phyloP scores from a whole-genome alignment of 2,113 vertebrate genomes.

The Siniperca chuatsi region DNA sequence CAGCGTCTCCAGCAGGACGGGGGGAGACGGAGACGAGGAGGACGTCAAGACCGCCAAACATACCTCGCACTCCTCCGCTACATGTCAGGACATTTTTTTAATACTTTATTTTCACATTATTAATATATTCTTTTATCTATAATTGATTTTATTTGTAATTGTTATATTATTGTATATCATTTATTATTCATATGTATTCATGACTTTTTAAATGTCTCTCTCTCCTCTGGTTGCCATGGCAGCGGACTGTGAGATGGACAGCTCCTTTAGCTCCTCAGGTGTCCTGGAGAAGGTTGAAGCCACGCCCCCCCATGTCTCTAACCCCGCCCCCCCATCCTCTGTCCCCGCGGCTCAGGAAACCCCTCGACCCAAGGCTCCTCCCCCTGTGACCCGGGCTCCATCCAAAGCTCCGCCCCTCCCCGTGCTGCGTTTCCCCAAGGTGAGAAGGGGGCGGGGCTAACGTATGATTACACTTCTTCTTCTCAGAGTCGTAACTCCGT shows the following conservation, averaged over 20 bases:
- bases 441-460: constrained; percentile 70
- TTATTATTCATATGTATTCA: not conserved
- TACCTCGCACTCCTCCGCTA: not conserved
- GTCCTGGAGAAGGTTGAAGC: constrained; percentile 80
- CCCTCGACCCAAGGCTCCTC: not conserved
- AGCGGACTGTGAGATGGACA: constrained; percentile 90
- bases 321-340: not conserved
- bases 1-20: constrained; percentile 72
- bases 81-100: not conserved
- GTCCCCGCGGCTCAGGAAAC: constrained; percentile 37
- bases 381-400: not conserved
- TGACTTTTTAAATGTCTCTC: not conserved
- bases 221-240: constrained; percentile 45
- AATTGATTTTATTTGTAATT: not conserved
- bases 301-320: constrained; percentile 26
- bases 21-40: constrained; percentile 12
- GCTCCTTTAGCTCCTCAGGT: constrained; percentile 87
- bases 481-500: no score
- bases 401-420: constrained; percentile 77
- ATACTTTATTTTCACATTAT: not conserved
- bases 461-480: no score
- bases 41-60: not conserved
- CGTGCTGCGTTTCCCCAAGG: constrained; percentile 87
- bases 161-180: not conserved
- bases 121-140: not conserved